Evolutionary conservation across 2,888 invertebrate species (phyloP).

Genomic region (Eristalis pertinax): DNA sequence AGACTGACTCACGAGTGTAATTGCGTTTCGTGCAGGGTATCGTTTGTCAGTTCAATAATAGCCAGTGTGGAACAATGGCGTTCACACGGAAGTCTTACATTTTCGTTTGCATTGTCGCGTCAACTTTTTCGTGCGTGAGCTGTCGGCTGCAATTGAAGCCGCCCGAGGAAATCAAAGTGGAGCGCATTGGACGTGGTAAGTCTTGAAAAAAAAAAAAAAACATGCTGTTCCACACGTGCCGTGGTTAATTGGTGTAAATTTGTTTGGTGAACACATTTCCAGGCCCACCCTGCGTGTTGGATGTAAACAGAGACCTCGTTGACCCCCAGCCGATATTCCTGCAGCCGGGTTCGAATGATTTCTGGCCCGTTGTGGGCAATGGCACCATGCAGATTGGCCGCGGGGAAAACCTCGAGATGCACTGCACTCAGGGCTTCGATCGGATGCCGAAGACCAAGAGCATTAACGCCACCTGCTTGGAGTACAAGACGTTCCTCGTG

Average conservation of each 20-base stretch:
- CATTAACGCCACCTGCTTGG: constrained; percentile 74
- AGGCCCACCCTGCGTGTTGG: constrained; percentile 75
- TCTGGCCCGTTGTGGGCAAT: constrained; percentile 76
- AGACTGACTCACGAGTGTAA: background rate
- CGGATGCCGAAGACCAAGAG: constrained; percentile 46
- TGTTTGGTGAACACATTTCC: too few relatives aligned
- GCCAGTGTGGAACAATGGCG: constrained; percentile 18
- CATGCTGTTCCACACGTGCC: background rate
- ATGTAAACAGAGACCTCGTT: constrained; percentile 76
- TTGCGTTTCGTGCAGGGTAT: background rate
- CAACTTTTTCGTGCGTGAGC: constrained; percentile 2
- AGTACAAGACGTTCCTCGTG: constrained; percentile 74
- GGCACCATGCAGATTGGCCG: constrained; percentile 76
- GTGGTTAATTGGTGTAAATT: background rate
- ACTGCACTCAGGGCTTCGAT: constrained; percentile 75
- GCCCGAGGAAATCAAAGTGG: constrained; percentile 56
- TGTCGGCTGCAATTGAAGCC: constrained; percentile 33
- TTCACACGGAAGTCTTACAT: constrained; percentile 4
- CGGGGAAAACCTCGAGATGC: constrained; percentile 77
- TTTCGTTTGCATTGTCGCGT: background rate
- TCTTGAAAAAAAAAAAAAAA: too few relatives aligned
- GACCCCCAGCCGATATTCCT: constrained; percentile 85
- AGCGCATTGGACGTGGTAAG: constrained; percentile 51
- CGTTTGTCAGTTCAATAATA: background rate
- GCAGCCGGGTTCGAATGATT: constrained; percentile 77